Evolutionary conservation across 2,113 vertebrate species (phyloP), one percentile per base, ranked within the genome.

Genomic region (Sclerurus mexicanus): DNA sequence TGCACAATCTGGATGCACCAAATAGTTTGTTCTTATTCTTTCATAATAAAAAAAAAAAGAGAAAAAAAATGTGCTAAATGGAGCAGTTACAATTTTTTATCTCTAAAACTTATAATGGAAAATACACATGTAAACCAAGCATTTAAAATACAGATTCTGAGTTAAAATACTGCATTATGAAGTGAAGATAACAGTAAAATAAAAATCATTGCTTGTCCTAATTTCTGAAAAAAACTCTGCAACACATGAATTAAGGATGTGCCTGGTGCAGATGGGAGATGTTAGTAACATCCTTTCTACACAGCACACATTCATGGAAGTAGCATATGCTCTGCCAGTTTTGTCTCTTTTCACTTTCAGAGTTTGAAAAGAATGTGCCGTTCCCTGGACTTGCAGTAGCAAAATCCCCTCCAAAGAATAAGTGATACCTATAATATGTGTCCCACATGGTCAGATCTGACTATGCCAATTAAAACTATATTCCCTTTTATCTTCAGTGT

Each of bases 201-300:
- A 87, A 84, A 96, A 95, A 68, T 44, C 30, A 64, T 89, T 72
- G 68, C 90, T 77, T 93, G 95, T 84, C 93, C 93, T 96, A 64
- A 84, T 96, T 97, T 95, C 92, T 25, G 52, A 64, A 89, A 52
- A 52, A 64, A 89, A 52, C 55, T 90, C 93, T 89, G 90, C 64
- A 92, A 88, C 56, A 93, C 64, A 96, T 96, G 88, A 96, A 97
- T 96, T 96, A 96, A 96, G 90, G 85, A 97, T 96, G 92, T 72
- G 95, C 35, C 52, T 95, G 44, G 95, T 96, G 90, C 95, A 94
- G 92, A 96, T 95, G 95, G 95, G 95, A 96, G 95, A 95, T 96
- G 95, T 96, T 97, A 92, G 85, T 77, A 96, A 94, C 93, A 93
- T 97, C 85, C 90, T 95, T 93, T 95, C 83, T 81, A 68, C 62